Base-by-base conservation (phyloP, 2,888 invertebrate species). In the Drosophila barbarae region DNA sequence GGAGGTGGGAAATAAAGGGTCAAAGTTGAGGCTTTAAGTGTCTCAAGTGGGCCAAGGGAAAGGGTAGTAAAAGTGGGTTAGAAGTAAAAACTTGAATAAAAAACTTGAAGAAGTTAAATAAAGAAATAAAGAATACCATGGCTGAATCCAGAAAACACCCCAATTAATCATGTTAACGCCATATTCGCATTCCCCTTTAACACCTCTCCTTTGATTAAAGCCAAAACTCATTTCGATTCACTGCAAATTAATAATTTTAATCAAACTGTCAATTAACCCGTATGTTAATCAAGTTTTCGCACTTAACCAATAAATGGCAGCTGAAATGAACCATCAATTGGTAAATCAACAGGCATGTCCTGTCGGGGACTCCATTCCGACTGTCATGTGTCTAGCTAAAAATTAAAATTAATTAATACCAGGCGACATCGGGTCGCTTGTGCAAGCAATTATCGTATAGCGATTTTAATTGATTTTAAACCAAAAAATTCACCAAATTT, bases 401-500 rank as follows among this genome's bases (percentile, higher is more conserved):
- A 68, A 64, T 44, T 47, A 23, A 55, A 71, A 63, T 69, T 69
- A 73, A 80, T 77, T 75, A 77, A 71, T 53, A 15, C 30, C 55
- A 3, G 5, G 1, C 26, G 26, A 28, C 15, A 21, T 46, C 30
- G n/a, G 36, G 8, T 38, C 49, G 50, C 23, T 49, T 49, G 50
- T 59, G 57, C 44, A 26, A 35, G 38, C 53, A 54, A 65, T 73
- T 51, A 57, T 54, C 23, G 49, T 12, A 34, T 57, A 23, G 35
- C 26, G 34, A 51, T 69, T 77, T 47, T 66, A 74, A 74, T 77
- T 71, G 64, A 73, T 79, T 79, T 77, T 41, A 23, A 55, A 56
- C 61, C 55, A n/a, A 44, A 38, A 55, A 63, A 69, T 56, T 53
- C 57, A 59, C 66, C 71, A 71, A 73, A 68, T 56, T 61, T 64